Conservation (phyloP, 2,888 invertebrate genomes). For the Caenorhabditis macrosperma region DNA sequence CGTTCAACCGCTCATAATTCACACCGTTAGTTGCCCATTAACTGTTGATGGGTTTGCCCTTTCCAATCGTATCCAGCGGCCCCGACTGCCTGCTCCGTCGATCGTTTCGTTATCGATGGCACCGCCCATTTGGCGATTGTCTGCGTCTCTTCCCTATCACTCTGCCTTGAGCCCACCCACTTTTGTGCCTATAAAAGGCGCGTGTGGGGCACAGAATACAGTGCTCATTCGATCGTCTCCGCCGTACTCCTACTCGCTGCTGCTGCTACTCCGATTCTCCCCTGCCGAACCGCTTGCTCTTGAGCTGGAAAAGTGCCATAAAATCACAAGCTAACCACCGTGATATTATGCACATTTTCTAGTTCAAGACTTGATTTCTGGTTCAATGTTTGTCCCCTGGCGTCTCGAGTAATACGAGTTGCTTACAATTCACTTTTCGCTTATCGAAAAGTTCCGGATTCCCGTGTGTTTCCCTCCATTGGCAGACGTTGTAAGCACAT, state of each 20-base stretch:
- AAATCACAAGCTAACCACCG: conserved; percentile 57
- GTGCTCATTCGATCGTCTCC: neutral
- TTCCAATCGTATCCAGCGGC: neutral
- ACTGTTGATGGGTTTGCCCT: neutral
- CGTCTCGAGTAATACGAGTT: too few species aligned
- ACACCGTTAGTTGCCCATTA: too few species aligned
- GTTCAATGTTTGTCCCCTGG: conserved; percentile 3
- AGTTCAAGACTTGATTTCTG: conserved; percentile 60
- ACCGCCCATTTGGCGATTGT: conserved; percentile 29
- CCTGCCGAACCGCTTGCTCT: conserved; percentile 36
- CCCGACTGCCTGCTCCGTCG: conserved; percentile 24
- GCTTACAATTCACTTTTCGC: neutral
- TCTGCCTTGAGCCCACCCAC: conserved; percentile 35
- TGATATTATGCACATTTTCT: conserved; percentile 76
- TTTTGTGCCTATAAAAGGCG: conserved; percentile 54
- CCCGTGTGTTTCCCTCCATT: neutral
- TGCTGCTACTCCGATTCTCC: neutral
- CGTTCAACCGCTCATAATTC: too few species aligned
- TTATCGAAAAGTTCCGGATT: conserved; percentile 6
- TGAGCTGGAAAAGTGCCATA: conserved; percentile 67
- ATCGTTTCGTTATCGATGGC: conserved; percentile 33
- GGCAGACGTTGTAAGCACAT: too few species aligned
- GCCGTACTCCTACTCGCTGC: neutral
- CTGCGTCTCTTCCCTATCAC: conserved; percentile 28
- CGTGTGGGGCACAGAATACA: conserved; percentile 18